phyloP scores from a whole-genome alignment of 2,888 invertebrate species.

The Drepana falcataria region DNA sequence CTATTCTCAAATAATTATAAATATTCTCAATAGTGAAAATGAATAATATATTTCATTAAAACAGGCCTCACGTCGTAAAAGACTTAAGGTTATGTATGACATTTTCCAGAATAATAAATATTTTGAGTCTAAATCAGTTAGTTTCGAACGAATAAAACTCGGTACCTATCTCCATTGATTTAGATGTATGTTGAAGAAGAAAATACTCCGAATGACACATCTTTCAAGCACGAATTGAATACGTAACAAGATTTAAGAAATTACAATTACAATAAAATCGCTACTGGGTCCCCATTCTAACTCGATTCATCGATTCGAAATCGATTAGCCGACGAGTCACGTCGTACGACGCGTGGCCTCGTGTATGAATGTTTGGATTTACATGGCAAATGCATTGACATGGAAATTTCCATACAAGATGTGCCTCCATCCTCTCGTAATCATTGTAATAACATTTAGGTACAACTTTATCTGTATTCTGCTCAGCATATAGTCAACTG shows the following conservation, averaged over 20 bases:
- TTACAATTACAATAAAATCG: slow-evolving; percentile 3
- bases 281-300: slow-evolving; percentile 19
- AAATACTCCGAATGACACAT: too few relatives aligned
- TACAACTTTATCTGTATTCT: neutral
- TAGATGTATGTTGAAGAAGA: too few relatives aligned
- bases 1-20: too few relatives aligned
- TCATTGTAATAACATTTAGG: neutral
- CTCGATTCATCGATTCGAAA: slow-evolving; percentile 21
- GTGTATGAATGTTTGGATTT: slow-evolving; percentile 38
- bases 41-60: too few relatives aligned
- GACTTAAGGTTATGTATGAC: too few relatives aligned
- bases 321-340: slow-evolving; percentile 37
- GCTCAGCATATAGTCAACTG: neutral
- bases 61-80: too few relatives aligned
- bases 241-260: slow-evolving; percentile 1
- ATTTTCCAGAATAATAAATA: too few relatives aligned
- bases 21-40: too few relatives aligned
- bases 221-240: neutral
- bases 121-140: too few relatives aligned
- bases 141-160: too few relatives aligned
- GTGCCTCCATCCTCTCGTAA: slow-evolving; percentile 6
- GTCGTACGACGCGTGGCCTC: slow-evolving; percentile 27
- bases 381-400: slow-evolving; percentile 41
- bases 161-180: too few relatives aligned
- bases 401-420: slow-evolving; percentile 38